These are phyloP conservation scores for Zootermopsis nevadensis DNA, from an alignment of 2,888 invertebrate species.

Conservation along the genomic window DNA sequence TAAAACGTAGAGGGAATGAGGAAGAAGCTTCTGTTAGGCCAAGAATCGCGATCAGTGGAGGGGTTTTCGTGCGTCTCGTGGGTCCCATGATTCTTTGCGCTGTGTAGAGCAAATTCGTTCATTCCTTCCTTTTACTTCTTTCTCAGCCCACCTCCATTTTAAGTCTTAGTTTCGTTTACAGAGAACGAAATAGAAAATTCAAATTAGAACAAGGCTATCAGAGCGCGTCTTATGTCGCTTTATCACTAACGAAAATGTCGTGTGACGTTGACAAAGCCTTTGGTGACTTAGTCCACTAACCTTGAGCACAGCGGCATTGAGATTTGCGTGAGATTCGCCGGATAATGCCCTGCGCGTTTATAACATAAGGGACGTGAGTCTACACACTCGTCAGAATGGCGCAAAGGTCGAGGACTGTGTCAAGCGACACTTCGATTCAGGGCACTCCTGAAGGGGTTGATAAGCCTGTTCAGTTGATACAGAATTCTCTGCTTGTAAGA, in stretches of 20 bases:
- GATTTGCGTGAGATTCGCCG: too few species aligned
- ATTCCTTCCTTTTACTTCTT: not conserved
- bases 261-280: not conserved
- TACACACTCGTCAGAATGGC: too few species aligned
- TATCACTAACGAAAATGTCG: not conserved
- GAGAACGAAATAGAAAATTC: not conserved
- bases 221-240: not conserved
- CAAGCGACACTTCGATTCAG: too few species aligned
- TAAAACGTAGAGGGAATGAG: not conserved
- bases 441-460: too few species aligned
- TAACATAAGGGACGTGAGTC: too few species aligned
- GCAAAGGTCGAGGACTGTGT: too few species aligned
- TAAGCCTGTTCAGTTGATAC: too few species aligned
- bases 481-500: too few species aligned
- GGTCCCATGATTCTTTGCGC: constrained; percentile 48
- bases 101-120: constrained; percentile 21
- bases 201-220: not conserved
- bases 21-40: constrained; percentile 1
- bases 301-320: too few species aligned
- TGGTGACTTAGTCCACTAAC: too few species aligned
- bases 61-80: constrained; percentile 55
- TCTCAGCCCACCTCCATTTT: not conserved
- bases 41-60: constrained; percentile 47
- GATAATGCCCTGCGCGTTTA: too few species aligned
- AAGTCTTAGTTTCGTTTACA: not conserved